Base-by-base conservation (phyloP, 2,888 invertebrate species). In the Athalia cordata region DNA sequence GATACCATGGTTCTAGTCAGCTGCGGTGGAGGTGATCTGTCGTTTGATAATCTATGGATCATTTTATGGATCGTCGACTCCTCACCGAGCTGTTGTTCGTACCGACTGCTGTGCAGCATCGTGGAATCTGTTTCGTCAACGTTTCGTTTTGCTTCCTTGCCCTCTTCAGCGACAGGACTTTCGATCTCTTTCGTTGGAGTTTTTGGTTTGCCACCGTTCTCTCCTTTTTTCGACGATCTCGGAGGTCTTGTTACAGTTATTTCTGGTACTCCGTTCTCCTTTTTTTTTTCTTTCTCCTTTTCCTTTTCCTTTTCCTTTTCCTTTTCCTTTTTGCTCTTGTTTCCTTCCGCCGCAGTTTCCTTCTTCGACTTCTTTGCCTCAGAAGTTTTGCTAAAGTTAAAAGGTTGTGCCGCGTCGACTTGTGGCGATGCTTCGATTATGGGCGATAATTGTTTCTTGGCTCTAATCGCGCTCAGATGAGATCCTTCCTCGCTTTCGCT, bases 341-440 rank as follows among this genome's bases (percentile, higher is more conserved):
- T 66, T 9, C 77, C 80, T 76, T 79, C 80, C 81, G 3, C 62
- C 50, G 79, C 79, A 11, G 55, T 29, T 67, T 85, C 84, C 57
- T 83, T 81, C 57, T 84, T 86, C 7, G 86, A 78, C 77, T 85
- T 86, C 62, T 86, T 87, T 67, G 84, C 66, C 49, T 85, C 85
- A 5, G 82, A 78, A 72, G 77, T 45, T 59, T 80, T 50, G 7
- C 65, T 47, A 50, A 89, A 89, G 68, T 87, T 82, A 66, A 89
- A 89, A 43, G 88, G 87, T 29, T 84, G 85, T 47, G 75, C 77
- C 1, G 87, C 86, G 82, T 86, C 85, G 83, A 95, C 95, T 81
- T 94, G 92, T 13, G 94, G 95, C 9, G 94, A 93, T 81, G 94
- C 94, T 90, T 96, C 96, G 81, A 96, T 95, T 74, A 96, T 96